phyloP scores from a whole-genome alignment of 2,888 invertebrate genomes.

The Xiphydria camelus region DNA sequence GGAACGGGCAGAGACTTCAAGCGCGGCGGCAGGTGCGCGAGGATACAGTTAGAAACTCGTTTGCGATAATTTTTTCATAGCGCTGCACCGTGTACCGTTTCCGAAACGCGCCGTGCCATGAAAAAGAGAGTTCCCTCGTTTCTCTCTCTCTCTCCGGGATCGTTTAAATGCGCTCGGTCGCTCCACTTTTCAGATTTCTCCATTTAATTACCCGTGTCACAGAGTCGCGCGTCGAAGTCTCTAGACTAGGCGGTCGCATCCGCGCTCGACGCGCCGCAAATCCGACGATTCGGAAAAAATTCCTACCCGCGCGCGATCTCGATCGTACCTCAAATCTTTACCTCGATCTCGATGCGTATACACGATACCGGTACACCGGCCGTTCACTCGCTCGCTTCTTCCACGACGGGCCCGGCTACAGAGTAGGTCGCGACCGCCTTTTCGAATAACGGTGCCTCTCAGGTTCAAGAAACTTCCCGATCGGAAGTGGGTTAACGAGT shows the following conservation, averaged over 20 bases:
- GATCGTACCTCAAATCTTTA: too few relatives aligned
- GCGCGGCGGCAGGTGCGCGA: conserved; percentile 28
- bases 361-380: too few relatives aligned
- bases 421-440: conserved; percentile 57
- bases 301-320: too few relatives aligned
- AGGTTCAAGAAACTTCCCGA: conserved; percentile 50
- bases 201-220: too few relatives aligned
- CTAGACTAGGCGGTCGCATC: too few relatives aligned
- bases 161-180: too few relatives aligned
- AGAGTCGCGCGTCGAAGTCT: too few relatives aligned
- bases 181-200: too few relatives aligned
- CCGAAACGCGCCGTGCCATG: conserved; percentile 9
- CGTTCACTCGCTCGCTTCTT: not conserved
- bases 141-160: not conserved
- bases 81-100: conserved; percentile 37
- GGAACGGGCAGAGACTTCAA: conserved; percentile 28
- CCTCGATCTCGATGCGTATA: too few relatives aligned
- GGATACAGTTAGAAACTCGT: conserved; percentile 41
- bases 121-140: not conserved
- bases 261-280: too few relatives aligned
- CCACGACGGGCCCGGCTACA: conserved; percentile 25
- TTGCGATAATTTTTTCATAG: conserved; percentile 29
- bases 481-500: conserved; percentile 55
- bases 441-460: conserved; percentile 49
- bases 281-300: too few relatives aligned